Base-by-base conservation (phyloP, 2,888 invertebrate species). In the Hartigia nigra region DNA sequence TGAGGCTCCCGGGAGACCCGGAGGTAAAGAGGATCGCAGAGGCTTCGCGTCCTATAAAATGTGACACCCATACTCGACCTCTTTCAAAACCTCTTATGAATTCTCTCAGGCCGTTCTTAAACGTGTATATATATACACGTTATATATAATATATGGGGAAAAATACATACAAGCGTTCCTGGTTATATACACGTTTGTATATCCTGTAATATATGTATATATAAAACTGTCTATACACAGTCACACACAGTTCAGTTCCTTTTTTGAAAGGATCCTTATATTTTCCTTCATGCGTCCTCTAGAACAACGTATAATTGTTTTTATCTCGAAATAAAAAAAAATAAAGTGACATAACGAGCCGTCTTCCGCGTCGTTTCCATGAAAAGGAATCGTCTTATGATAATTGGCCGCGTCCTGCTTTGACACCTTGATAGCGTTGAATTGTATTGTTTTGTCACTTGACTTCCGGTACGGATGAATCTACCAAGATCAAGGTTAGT, bases 1-100 rank as follows among this genome's bases (percentile, higher is more conserved):
- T 86, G 81, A 83, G 55, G 79, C 87, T 86, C 86, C 74, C 77
- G 88, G 84, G 87, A 81, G 82, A 79, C 76, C 55, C 75, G 74
- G 74, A 74, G 76, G 78, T 76, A 80, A 78, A 81, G 79, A 80
- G 80, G 80, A 79, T 79, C 76, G 80, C 72, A 34, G 34, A 74
- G 76, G 77, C 76, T 77, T 74, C 78, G 76, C 76, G 70, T 80
- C 79, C 82, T 81, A 81, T 83, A 82, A 84, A 83, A 82, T 77
- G 75, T 75, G 78, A 81, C 76, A 72, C 79, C 69, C 77, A 76
- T 77, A 74, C 72, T 74, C 79, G 77, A 80, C 12, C 23, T 34
- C 32, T 72, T 34, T 34, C 12, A 31, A 72, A 72, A 72, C 72
- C 72, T 34, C 72, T 72, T 72, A 72, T 72, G 72, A 72, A 72